These are phyloP conservation scores for Melanaphis sacchari DNA, from an alignment of 1,140 invertebrate species.

Conservation along the genomic window DNA sequence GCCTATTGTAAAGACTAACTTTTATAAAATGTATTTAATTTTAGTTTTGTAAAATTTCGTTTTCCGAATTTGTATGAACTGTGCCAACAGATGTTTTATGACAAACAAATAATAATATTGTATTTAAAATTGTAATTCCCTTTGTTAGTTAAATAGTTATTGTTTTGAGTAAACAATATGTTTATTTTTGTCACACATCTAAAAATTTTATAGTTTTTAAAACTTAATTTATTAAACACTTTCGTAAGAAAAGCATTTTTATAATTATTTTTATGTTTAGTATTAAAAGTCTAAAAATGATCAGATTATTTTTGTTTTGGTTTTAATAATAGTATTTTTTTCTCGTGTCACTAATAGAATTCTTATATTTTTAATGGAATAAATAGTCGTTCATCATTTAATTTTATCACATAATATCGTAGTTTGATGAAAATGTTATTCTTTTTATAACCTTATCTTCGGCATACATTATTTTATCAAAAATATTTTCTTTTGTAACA, in stretches of 20 bases:
- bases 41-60: neutral
- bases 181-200: neutral
- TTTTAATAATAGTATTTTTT: neutral
- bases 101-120: neutral
- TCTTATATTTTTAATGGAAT: neutral
- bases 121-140: neutral
- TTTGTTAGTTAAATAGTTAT: neutral
- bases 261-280: neutral
- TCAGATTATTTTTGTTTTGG: neutral
- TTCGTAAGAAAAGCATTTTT: neutral
- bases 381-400: neutral
- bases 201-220: neutral
- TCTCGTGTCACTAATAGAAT: neutral
- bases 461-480: neutral
- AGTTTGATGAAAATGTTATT: neutral
- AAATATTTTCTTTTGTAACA: neutral
- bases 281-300: neutral
- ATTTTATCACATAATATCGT: neutral
- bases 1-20: neutral
- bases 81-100: constrained; percentile 42
- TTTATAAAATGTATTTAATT: neutral
- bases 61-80: neutral
- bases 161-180: neutral
- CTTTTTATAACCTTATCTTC: neutral
- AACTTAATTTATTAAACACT: neutral